Percentiles rank a stretch among this genome's conserved stretches.
phyloP scores from a whole-genome alignment of 2,888 invertebrate genomes.

The Choristoneura rosaceana region DNA sequence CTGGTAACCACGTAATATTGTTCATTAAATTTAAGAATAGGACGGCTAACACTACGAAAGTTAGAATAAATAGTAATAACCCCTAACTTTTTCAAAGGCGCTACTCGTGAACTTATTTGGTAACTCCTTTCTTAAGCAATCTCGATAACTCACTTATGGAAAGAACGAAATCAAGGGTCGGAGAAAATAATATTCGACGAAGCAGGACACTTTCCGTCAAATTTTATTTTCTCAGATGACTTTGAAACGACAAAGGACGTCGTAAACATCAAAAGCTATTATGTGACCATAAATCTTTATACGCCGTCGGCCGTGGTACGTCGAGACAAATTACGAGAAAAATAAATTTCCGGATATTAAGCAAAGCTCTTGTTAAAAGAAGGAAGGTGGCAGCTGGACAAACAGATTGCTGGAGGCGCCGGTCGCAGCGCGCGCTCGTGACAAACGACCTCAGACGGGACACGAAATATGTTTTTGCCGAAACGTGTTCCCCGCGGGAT shows the following conservation, averaged over 20 bases:
- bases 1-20: too few species aligned
- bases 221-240: constrained; percentile 40
- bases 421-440: constrained; percentile 53
- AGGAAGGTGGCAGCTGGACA: constrained; percentile 78
- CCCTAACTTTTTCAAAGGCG: not conserved
- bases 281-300: constrained; percentile 57
- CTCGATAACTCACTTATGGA: constrained; percentile 25
- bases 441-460: constrained; percentile 69
- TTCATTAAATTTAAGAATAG: too few species aligned
- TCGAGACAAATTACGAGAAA: constrained; percentile 66
- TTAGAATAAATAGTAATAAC: not conserved
- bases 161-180: constrained; percentile 6
- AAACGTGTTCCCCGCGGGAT: constrained; percentile 51
- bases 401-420: constrained; percentile 72
- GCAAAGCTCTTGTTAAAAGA: constrained; percentile 79
- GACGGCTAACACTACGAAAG: too few species aligned
- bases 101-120: not conserved
- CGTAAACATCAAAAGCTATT: constrained; percentile 46
- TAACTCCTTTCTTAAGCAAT: constrained; percentile 5
- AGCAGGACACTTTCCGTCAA: constrained; percentile 32
- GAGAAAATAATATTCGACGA: constrained; percentile 15
- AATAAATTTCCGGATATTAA: constrained; percentile 74
- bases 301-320: constrained; percentile 50
- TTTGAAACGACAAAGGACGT: constrained; percentile 40
- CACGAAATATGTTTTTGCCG: constrained; percentile 63